A percentile compares a stretch with the other conserved stretches of the same genome.
Evolutionary conservation across 1,140 invertebrate species (phyloP).

Genomic region (Apocrypta bakeri): DNA sequence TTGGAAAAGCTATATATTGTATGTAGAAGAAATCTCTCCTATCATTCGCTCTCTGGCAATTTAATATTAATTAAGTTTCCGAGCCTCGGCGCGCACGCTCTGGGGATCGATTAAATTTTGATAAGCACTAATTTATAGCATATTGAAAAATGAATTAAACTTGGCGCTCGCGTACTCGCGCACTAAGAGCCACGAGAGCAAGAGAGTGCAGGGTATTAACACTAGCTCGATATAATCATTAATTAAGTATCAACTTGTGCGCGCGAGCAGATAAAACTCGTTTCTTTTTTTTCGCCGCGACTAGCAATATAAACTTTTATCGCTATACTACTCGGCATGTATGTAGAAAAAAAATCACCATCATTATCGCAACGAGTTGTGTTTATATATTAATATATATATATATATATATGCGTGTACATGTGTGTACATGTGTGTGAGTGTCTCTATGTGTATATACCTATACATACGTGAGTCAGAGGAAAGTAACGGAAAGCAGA

Average conservation of each 20-base stretch:
- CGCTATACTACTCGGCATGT: too few relatives aligned
- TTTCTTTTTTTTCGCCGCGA: not conserved
- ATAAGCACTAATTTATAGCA: slow-evolving; percentile 35
- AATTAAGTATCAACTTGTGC: not conserved
- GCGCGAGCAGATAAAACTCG: not conserved
- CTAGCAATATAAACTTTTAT: too few relatives aligned
- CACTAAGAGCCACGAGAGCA: too few relatives aligned
- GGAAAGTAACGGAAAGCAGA: not conserved
- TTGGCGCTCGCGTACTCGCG: not conserved
- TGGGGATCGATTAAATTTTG: slow-evolving; percentile 35
- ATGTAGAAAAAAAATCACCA: too few relatives aligned
- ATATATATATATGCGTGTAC: too few relatives aligned
- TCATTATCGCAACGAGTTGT: too few relatives aligned
- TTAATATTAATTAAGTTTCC: slow-evolving; percentile 25
- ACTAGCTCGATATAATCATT: not conserved
- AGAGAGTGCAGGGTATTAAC: not conserved
- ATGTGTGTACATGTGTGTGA: too few relatives aligned
- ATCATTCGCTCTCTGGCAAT: not conserved
- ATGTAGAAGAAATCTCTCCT: not conserved
- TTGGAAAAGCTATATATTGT: too few relatives aligned
- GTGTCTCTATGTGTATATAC: too few relatives aligned
- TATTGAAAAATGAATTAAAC: slow-evolving; percentile 20
- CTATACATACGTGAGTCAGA: not conserved
- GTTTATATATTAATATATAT: too few relatives aligned
- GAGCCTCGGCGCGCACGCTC: not conserved